phyloP scores from a whole-genome alignment of 2,888 invertebrate genomes.

The Parasteatoda lunata region DNA sequence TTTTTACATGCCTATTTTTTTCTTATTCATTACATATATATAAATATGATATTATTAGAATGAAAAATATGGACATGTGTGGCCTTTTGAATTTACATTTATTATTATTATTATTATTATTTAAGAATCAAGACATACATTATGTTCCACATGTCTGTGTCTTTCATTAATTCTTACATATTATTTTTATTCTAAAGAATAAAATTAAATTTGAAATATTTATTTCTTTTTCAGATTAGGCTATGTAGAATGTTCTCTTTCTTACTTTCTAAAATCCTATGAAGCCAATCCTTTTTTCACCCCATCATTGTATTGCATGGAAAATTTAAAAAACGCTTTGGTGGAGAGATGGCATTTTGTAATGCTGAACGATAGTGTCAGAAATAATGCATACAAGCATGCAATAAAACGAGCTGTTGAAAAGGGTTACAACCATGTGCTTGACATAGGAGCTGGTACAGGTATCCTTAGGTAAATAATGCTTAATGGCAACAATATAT shows the following conservation, averaged over 20 bases:
- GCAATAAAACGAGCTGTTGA: slow-evolving; percentile 79
- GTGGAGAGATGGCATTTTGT: slow-evolving; percentile 88
- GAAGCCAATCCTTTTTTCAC: slow-evolving; percentile 77
- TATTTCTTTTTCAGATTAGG: slow-evolving; percentile 76
- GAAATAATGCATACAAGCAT: slow-evolving; percentile 81
- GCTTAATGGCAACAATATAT: too few species aligned
- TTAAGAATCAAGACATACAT: too few species aligned
- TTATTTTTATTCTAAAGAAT: neutral
- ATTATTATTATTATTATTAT: too few species aligned
- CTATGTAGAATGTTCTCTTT: slow-evolving; percentile 78
- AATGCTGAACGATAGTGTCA: slow-evolving; percentile 84
- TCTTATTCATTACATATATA: too few species aligned
- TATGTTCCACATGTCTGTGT: too few species aligned
- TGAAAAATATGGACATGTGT: too few species aligned
- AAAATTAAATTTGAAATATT: too few species aligned
- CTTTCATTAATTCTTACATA: too few species aligned
- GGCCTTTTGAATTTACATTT: too few species aligned
- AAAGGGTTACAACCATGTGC: slow-evolving; percentile 77
- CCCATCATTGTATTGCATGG: slow-evolving; percentile 80
- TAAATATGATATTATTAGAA: too few species aligned
- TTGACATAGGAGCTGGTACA: slow-evolving; percentile 87
- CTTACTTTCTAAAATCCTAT: slow-evolving; percentile 78
- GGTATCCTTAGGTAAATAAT: slow-evolving; percentile 79
- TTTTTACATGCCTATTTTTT: too few species aligned
- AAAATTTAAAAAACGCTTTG: slow-evolving; percentile 81